Percentiles rank a stretch among this genome's conserved stretches.
phyloP scores from a whole-genome alignment of 1,140 invertebrate species.

The Drosophila auraria region DNA sequence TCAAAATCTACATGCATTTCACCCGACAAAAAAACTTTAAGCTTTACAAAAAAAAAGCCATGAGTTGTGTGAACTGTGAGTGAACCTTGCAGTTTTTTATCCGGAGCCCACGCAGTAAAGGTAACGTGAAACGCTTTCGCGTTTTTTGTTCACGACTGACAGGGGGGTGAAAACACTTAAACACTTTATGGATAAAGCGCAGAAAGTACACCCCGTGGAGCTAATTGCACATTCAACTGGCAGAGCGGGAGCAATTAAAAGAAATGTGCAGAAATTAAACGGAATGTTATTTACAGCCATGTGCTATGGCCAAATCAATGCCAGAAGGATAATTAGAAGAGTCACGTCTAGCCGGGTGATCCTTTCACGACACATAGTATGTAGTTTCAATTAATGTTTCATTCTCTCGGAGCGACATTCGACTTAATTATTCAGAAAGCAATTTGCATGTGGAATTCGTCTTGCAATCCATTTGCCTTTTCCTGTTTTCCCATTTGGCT shows the following conservation, averaged over 20 bases:
- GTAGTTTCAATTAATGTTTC: slow-evolving; percentile 64
- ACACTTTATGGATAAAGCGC: slow-evolving; percentile 18
- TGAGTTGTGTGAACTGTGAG: slow-evolving; percentile 27
- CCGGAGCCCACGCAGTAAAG: background rate
- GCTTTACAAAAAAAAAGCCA: slow-evolving; percentile 3
- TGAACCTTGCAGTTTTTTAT: slow-evolving; percentile 10
- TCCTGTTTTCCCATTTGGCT: slow-evolving; percentile 5
- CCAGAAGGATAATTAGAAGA: slow-evolving; percentile 31
- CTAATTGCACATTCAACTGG: slow-evolving; percentile 46
- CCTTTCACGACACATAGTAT: slow-evolving; percentile 30
- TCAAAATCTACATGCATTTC: slow-evolving; percentile 26
- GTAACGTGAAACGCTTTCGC: background rate
- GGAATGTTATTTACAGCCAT: slow-evolving; percentile 30
- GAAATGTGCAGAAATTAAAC: slow-evolving; percentile 34
- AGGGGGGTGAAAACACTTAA: slow-evolving; percentile 5
- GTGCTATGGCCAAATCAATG: slow-evolving; percentile 42
- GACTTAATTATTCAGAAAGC: slow-evolving; percentile 68
- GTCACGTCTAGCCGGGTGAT: slow-evolving; percentile 20
- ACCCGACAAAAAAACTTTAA: slow-evolving; percentile 13
- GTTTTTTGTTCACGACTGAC: background rate
- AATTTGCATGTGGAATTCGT: slow-evolving; percentile 63
- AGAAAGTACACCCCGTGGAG: slow-evolving; percentile 7
- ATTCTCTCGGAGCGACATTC: slow-evolving; percentile 49
- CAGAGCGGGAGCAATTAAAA: slow-evolving; percentile 48
- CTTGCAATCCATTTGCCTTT: slow-evolving; percentile 18